These are phyloP conservation scores for Prunella himalayana DNA, from an alignment of 2,113 vertebrate species.

Conservation along the genomic window DNA sequence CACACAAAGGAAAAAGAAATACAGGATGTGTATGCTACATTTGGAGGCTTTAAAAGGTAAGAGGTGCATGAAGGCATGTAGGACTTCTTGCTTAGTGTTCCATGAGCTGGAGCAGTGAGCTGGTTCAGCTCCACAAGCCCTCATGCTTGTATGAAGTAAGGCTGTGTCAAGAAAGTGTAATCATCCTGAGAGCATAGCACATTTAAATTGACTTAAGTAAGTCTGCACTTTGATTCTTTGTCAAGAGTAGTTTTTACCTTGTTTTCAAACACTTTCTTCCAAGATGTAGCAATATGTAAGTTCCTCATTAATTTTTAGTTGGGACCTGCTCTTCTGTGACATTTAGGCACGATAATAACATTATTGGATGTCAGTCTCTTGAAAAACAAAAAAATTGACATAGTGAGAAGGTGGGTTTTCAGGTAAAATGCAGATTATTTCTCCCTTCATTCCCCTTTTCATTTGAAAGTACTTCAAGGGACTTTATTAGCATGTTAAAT, in stretches of 20 bases:
- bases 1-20: fast-evolving
- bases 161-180: background rate
- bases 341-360: background rate
- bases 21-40: fast-evolving
- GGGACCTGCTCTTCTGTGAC: background rate
- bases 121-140: background rate
- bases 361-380: background rate
- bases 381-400: background rate
- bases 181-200: background rate
- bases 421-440: background rate
- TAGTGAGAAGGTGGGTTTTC: background rate
- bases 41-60: background rate
- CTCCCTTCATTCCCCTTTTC: background rate
- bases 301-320: background rate
- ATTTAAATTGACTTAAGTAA: background rate
- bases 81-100: background rate
- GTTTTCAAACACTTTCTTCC: background rate
- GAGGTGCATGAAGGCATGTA: background rate
- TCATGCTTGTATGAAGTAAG: background rate
- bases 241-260: background rate
- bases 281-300: background rate
- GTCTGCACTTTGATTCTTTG: background rate
- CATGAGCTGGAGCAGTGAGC: background rate
- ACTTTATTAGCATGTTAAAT: background rate
- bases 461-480: background rate